These are phyloP conservation scores for Polypedilum vanderplanki DNA, from an alignment of 1,140 invertebrate species.

Conservation along the genomic window DNA sequence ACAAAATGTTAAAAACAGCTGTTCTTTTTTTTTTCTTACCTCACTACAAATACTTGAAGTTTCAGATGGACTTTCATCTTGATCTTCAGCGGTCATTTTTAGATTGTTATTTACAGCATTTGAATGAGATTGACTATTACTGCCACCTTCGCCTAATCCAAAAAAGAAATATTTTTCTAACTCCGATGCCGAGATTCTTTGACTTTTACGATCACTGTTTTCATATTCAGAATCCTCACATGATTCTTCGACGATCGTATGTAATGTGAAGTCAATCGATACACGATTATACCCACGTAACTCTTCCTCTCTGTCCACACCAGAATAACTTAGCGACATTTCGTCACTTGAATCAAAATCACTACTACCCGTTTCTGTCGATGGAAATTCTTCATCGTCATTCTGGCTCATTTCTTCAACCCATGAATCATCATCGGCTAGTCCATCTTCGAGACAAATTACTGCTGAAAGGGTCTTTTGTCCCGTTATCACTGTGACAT, in stretches of 20 bases:
- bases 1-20: no score
- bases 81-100: constrained; percentile 38
- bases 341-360: constrained; percentile 49
- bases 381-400: constrained; percentile 53
- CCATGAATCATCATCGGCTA: constrained; percentile 82
- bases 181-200: constrained; percentile 67
- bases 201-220: constrained; percentile 50
- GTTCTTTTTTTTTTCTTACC: constrained; percentile 28
- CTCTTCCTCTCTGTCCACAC: constrained; percentile 67
- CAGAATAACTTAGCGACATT: constrained; percentile 44
- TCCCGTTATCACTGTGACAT: constrained; percentile 57
- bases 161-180: constrained; percentile 89
- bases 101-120: constrained; percentile 36
- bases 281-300: constrained; percentile 66
- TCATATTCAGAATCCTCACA: constrained; percentile 84
- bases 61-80: constrained; percentile 66
- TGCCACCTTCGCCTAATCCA: constrained; percentile 61
- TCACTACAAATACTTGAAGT: constrained; percentile 82
- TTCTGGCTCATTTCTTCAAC: constrained; percentile 74
- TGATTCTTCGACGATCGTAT: constrained; percentile 89
- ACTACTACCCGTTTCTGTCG: constrained; percentile 51
- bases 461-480: constrained; percentile 57
- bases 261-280: constrained; percentile 79
- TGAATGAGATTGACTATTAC: constrained; percentile 44
- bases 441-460: constrained; percentile 72